These are phyloP conservation scores for Spodoptera exigua DNA, from an alignment of 2,888 invertebrate species.

Conservation along the genomic window DNA sequence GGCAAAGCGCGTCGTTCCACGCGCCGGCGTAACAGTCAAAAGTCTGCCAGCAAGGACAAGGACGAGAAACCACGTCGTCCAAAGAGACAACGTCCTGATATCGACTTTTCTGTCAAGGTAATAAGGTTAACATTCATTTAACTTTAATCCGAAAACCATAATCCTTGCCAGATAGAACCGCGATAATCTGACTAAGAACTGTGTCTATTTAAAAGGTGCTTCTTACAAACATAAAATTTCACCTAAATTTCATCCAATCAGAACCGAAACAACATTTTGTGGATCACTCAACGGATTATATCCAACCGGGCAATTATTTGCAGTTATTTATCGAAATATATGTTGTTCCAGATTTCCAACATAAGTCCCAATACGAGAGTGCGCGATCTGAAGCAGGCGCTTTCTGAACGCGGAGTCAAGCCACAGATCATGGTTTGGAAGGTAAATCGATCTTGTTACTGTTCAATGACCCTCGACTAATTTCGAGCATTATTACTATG, in stretches of 20 bases:
- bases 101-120: constrained; percentile 90
- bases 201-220: too few species aligned
- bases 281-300: too few species aligned
- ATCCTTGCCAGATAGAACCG: too few species aligned
- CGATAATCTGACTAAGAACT: too few species aligned
- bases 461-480: too few species aligned
- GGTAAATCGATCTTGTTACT: constrained; percentile 68
- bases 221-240: too few species aligned
- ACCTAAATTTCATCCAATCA: too few species aligned
- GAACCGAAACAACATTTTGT: too few species aligned
- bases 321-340: too few species aligned
- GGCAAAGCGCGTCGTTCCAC: constrained; percentile 73
- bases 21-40: constrained; percentile 81
- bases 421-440: constrained; percentile 94
- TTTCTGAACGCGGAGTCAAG: constrained; percentile 92
- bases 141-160: too few species aligned
- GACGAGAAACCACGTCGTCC: constrained; percentile 72
- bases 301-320: too few species aligned
- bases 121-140: background rate
- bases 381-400: constrained; percentile 92
- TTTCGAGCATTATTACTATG: too few species aligned
- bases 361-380: constrained; percentile 92
- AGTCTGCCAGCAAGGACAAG: constrained; percentile 74
- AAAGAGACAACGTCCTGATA: constrained; percentile 79
- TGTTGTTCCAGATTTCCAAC: constrained; percentile 89